Evolutionary conservation across 2,888 invertebrate species (phyloP), one percentile per base, ranked within the genome.

Genomic region (Anodontia alba): DNA sequence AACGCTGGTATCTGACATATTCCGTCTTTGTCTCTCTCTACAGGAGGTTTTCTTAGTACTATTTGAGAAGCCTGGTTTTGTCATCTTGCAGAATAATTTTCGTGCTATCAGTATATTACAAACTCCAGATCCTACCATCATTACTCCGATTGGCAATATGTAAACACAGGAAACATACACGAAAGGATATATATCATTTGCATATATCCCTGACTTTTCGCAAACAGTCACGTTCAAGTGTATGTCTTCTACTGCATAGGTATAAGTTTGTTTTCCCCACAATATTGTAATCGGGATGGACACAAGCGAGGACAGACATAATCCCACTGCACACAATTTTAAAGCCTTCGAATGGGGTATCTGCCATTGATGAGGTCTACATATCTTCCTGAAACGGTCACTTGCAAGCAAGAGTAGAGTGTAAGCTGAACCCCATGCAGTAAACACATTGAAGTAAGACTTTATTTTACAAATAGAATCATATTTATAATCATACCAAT

Each of bases 351-450:
- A 57, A 10, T 73, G 68, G 38, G 68, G 73, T 20, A 81, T 71
- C 46, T 81, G 81, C 81, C 81, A 74, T 20, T 70, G 46, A 17
- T 90, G 71, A 0, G 91, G 91, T 23, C 78, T 81, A 49, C 91
- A 89, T 20, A 91, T 83, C 69, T 90, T 90, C 46, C 86, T 69
- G 73, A 85, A 90, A 5, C 91, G 70, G 57, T 90, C 90, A 46
- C 86, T 78, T 1, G 89, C 87, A 42, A 90, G 85, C 5, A 88
- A 76, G 2, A 90, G 79, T n/a, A 90, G 62, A 29, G 83, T 76
- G 7, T 88, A 62, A 12, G 85, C 89, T 1, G 89, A 87, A 7
- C 80, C 75, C 67, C 73, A 81, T 2, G 73, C 81, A 0, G 77
- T 77, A 36, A 70, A 77, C 0, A 81, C 81, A 17, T n/a, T n/a